Conservation (phyloP, 2,113 vertebrate species). For the Narcine bancroftii region DNA sequence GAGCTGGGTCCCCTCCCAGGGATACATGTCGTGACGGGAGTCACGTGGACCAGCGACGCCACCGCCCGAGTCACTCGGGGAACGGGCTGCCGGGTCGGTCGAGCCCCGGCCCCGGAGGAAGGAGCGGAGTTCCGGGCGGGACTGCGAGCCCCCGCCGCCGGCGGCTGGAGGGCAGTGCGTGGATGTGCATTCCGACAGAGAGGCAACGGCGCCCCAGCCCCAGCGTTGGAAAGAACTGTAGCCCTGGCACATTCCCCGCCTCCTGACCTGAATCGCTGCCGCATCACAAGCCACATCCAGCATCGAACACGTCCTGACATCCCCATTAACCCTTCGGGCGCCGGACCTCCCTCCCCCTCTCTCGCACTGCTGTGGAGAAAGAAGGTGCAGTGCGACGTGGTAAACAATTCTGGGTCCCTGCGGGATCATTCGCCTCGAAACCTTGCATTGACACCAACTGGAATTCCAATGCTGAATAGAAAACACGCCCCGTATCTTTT, state of each 20-base stretch:
- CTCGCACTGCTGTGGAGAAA: background rate
- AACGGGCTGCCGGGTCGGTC: background rate
- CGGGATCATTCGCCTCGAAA: background rate
- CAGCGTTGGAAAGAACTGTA: background rate
- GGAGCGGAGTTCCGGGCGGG: background rate
- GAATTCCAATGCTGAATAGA: background rate
- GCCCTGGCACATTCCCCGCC: background rate
- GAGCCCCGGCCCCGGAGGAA: background rate
- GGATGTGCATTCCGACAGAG: constrained; percentile 19
- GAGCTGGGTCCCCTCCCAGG: background rate
- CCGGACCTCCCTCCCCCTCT: background rate
- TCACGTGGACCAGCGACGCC: too few relatives aligned
- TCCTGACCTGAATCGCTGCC: constrained; percentile 25
- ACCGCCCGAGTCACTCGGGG: too few relatives aligned
- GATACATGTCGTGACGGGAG: background rate
- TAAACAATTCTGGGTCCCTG: background rate
- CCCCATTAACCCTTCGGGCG: background rate
- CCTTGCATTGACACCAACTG: background rate
- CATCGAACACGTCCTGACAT: background rate
- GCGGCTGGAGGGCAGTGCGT: background rate
- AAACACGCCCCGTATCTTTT: background rate
- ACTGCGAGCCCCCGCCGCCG: background rate
- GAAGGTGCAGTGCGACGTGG: background rate
- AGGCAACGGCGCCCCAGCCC: background rate
- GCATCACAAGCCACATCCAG: background rate